phyloP scores from a whole-genome alignment of 2,797 vertebrate genomes.

The Cryptoblepharus egeriae region DNA sequence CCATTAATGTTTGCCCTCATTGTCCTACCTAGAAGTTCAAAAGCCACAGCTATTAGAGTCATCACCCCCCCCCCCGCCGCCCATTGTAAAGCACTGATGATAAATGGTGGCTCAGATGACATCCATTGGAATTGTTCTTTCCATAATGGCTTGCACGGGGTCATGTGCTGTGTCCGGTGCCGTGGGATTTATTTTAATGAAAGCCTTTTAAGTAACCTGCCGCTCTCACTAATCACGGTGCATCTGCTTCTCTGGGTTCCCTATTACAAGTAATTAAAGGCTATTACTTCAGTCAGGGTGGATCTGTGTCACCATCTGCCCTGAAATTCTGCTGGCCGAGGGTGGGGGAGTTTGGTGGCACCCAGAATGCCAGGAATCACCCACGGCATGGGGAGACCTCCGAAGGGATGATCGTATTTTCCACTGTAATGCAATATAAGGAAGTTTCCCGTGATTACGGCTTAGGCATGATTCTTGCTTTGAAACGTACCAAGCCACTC shows the following conservation, averaged over 20 bases:
- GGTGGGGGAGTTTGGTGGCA: slow-evolving; percentile 30
- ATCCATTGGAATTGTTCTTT: slow-evolving; percentile 60
- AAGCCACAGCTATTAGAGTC: too few relatives aligned
- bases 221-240: slow-evolving; percentile 72
- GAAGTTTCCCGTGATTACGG: slow-evolving; percentile 35
- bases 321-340: slow-evolving; percentile 63
- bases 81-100: slow-evolving; percentile 52
- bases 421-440: slow-evolving; percentile 54
- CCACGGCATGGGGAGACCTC: slow-evolving; percentile 45
- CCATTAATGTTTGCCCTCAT: rapidly evolving
- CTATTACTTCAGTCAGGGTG: slow-evolving; percentile 72
- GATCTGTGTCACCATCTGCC: slow-evolving; percentile 76
- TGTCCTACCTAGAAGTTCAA: neutral
- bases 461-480: slow-evolving; percentile 13
- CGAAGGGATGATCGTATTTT: slow-evolving; percentile 59
- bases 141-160: slow-evolving; percentile 54
- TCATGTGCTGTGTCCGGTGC: slow-evolving; percentile 64
- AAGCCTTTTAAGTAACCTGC: slow-evolving; percentile 73
- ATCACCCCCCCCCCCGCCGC: too few relatives aligned
- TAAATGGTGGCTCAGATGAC: slow-evolving; percentile 50
- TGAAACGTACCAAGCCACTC: neutral
- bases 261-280: slow-evolving; percentile 74
- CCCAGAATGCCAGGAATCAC: slow-evolving; percentile 57
- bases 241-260: slow-evolving; percentile 71
- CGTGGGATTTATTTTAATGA: slow-evolving; percentile 73